phyloP scores from a whole-genome alignment of 2,113 vertebrate species.

The Nanger granti region DNA sequence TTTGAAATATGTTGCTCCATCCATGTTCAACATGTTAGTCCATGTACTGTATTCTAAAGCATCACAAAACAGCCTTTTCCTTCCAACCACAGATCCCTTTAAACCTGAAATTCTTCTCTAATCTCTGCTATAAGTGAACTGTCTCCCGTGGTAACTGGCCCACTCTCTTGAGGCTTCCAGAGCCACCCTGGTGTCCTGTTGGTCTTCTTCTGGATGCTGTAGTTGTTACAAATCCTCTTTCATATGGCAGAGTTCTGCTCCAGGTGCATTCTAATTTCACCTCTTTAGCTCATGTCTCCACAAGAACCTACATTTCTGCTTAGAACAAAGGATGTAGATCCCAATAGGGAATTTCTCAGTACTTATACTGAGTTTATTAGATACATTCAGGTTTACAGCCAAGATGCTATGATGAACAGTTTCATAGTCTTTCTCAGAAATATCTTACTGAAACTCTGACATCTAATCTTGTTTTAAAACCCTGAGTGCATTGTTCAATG shows the following conservation, averaged over 20 bases:
- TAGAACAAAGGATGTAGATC: background rate
- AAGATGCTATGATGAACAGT: background rate
- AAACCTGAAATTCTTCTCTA: background rate
- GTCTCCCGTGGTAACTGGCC: background rate
- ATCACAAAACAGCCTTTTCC: background rate
- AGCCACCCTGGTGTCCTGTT: fast-evolving
- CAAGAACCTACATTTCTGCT: background rate
- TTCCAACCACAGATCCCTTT: background rate
- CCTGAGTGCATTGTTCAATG: background rate
- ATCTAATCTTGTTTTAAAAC: background rate
- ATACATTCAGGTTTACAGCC: background rate
- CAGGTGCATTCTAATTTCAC: background rate
- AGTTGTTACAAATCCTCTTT: background rate
- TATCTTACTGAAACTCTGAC: background rate
- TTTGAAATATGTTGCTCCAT: background rate
- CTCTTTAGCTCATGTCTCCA: background rate
- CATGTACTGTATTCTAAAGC: background rate
- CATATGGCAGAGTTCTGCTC: background rate
- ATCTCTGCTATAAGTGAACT: background rate
- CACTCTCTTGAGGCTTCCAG: background rate
- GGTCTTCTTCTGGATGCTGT: fast-evolving
- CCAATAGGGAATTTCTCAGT: background rate
- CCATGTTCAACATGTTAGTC: background rate
- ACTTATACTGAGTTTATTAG: background rate
- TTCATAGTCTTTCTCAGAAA: background rate